Percentiles rank a stretch among this genome's conserved stretches.
phyloP scores from a whole-genome alignment of 1,140 invertebrate genomes.

The Paramacrobiotus metropolitanus region DNA sequence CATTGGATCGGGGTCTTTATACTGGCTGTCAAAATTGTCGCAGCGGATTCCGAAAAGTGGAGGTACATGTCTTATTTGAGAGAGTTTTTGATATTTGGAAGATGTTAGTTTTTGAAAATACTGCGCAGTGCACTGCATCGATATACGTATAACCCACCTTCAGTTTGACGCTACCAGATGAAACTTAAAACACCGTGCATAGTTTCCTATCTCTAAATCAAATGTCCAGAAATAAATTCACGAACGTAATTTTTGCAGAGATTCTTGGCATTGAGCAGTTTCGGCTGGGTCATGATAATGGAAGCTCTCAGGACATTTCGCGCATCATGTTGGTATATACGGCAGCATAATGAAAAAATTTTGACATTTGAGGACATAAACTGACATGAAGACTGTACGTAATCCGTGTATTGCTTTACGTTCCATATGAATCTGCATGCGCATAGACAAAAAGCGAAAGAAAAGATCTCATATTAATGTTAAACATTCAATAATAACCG shows the following conservation, averaged over 20 bases:
- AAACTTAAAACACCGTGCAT: neutral
- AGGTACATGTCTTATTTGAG: too few species aligned
- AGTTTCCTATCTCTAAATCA: too few species aligned
- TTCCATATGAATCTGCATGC: too few species aligned
- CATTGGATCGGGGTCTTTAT: conserved; percentile 18
- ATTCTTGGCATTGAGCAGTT: conserved; percentile 21
- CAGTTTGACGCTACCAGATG: neutral
- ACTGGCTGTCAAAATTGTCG: conserved; percentile 17
- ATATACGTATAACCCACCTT: neutral
- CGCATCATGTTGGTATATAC: conserved; percentile 18
- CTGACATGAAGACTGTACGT: too few species aligned
- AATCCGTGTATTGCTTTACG: too few species aligned
- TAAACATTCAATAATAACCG: too few species aligned
- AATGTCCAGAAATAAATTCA: too few species aligned
- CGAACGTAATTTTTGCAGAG: conserved; percentile 14
- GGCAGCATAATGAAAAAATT: neutral
- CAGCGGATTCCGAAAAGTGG: conserved; percentile 2
- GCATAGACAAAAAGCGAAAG: too few species aligned
- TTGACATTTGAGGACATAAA: neutral
- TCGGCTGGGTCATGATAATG: conserved; percentile 18
- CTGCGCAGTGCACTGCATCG: neutral
- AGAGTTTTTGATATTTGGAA: too few species aligned
- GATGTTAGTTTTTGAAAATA: neutral
- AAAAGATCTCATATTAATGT: too few species aligned
- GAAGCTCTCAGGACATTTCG: conserved; percentile 21